Percentiles rank a stretch among this genome's conserved stretches.
Evolutionary conservation across 2,888 invertebrate species (phyloP).

Genomic region (Drosophila multiciliata): DNA sequence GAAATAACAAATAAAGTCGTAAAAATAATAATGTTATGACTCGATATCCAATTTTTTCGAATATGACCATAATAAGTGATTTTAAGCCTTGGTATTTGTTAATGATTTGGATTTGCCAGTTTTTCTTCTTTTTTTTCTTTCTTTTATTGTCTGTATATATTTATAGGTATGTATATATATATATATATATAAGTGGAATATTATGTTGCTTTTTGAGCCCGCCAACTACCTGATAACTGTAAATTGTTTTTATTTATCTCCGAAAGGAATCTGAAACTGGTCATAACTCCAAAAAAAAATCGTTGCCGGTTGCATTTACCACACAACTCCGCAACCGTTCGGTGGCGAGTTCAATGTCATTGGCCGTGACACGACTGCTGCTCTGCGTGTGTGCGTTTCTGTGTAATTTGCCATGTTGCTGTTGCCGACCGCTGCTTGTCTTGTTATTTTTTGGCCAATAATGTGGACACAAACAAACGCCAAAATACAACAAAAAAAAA

Average conservation of each 20-base stretch:
- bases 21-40: no score
- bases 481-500: background rate
- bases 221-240: constrained; percentile 38
- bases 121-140: no score
- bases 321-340: background rate
- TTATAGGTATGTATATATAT: no score
- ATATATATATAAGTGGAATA: no score
- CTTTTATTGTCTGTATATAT: no score
- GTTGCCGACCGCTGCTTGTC: background rate
- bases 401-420: background rate
- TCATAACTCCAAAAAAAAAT: background rate
- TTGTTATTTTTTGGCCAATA: constrained; percentile 35
- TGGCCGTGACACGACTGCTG: constrained; percentile 55
- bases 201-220: background rate
- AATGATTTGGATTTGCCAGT: no score
- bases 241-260: constrained; percentile 33
- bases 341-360: constrained; percentile 71
- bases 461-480: background rate
- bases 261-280: constrained; percentile 25
- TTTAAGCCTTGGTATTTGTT: no score
- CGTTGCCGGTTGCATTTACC: background rate
- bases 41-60: no score
- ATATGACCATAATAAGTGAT: no score
- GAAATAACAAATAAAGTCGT: background rate
- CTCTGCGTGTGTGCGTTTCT: background rate